phyloP scores from a whole-genome alignment of 30 jellyfish, hydroid and myxozoan genomes.

The Haliclystus octoradiatus region DNA sequence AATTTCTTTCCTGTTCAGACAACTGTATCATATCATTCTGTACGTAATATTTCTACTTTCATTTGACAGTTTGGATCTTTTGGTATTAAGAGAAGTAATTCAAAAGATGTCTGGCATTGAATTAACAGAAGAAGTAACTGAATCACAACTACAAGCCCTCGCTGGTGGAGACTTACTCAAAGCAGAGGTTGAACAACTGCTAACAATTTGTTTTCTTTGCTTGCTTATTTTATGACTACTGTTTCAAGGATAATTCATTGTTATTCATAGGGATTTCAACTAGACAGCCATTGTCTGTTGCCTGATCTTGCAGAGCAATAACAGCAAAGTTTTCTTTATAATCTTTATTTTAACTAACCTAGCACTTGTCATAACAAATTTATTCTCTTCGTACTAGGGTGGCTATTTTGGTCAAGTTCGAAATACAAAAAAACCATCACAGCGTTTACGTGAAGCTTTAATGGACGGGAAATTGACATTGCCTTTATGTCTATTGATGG shows the following conservation, averaged over 20 bases:
- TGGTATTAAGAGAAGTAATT: constrained; percentile 88
- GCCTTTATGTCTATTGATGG: constrained; percentile 81
- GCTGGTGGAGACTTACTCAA: constrained; percentile 88
- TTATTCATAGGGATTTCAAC: no score
- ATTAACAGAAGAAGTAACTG: constrained; percentile 73
- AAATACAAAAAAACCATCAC: constrained; percentile 87
- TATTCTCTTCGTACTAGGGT: constrained; percentile 37
- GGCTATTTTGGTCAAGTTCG: constrained; percentile 91
- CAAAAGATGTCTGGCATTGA: constrained; percentile 96
- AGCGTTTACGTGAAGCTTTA: constrained; percentile 76
- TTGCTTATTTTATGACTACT: no score
- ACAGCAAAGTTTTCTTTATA: no score
- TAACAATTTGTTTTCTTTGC: background rate
- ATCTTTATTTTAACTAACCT: no score
- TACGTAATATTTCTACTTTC: no score
- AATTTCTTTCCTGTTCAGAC: no score
- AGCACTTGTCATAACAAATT: no score
- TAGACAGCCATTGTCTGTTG: no score
- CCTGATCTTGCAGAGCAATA: no score
- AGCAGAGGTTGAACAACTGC: constrained; percentile 44
- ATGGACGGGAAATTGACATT: constrained; percentile 80
- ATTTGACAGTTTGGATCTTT: constrained; percentile 67
- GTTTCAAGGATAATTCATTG: no score
- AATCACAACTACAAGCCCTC: constrained; percentile 81
- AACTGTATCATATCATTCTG: no score